phyloP scores from a whole-genome alignment of 2,888 invertebrate genomes.

The Scelioninae gen. 1 region DNA sequence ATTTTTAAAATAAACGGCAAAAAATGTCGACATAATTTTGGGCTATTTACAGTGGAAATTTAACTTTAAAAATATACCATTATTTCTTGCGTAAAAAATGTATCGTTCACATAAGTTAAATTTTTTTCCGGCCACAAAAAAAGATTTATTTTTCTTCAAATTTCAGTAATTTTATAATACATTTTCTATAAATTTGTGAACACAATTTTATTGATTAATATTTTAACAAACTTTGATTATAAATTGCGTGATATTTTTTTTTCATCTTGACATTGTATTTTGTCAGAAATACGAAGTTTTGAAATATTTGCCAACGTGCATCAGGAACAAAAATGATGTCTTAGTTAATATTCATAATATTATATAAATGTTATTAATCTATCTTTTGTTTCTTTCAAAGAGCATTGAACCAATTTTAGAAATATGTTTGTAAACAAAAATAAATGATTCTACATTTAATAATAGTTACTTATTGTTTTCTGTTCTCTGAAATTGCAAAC shows the following conservation, averaged over 20 bases:
- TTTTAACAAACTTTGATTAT: no score
- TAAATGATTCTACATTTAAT: constrained; percentile 8
- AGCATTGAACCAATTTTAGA: constrained; percentile 53
- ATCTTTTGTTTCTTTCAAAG: constrained; percentile 12
- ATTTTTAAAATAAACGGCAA: constrained; percentile 45
- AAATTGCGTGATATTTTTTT: no score
- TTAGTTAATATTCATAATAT: constrained; percentile 4
- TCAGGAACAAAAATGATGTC: constrained; percentile 8
- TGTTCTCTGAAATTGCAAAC: no score
- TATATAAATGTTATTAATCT: constrained; percentile 17
- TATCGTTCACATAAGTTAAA: no score
- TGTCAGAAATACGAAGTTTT: no score
- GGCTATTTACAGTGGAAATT: constrained; percentile 51
- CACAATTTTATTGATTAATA: no score
- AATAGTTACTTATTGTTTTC: not conserved
- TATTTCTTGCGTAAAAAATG: constrained; percentile 21
- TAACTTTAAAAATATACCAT: constrained; percentile 38
- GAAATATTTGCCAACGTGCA: not conserved
- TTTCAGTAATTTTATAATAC: no score
- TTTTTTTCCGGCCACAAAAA: no score
- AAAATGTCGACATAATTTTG: constrained; percentile 56
- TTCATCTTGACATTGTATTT: no score
- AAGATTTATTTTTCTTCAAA: no score
- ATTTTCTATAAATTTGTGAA: no score
- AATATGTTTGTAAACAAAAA: constrained; percentile 45